Evolutionary conservation across 2,797 vertebrate species (phyloP), one percentile per base, ranked within the genome.

Genomic region (Taenioides sp.): DNA sequence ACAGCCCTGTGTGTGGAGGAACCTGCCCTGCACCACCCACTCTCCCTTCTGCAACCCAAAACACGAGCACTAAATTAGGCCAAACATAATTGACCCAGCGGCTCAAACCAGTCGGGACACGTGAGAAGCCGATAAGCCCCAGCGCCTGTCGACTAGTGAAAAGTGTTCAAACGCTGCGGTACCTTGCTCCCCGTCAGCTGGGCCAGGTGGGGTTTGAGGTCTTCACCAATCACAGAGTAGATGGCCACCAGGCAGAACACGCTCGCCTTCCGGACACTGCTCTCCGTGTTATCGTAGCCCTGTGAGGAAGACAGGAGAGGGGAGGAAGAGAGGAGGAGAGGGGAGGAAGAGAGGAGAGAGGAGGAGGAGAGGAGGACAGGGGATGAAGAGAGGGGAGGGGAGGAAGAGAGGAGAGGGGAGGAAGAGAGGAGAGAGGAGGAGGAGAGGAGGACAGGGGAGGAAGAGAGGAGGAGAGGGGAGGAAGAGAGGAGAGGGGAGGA

Each of bases 101-200:
- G 79, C 22, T 50, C 10, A 70, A 83, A 77, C 79, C 69, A 22
- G 79, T 70, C 69, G 10, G 47, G 72, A 76, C 77, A 74, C 82
- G 71, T 80, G 73, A 73, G 74, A 76, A 83, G 63, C 65, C 1
- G 75, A 88, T 87, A 85, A 88, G 80, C 37, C 20, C 54, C 31
- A 4, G 34, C 75, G 7, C 80, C 88, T 89, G 28, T 43, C 11
- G 10, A 37, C 40, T 11, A 3, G 52, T 74, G 66, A 52, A 57
- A 37, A 64, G 50, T 60, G 71, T 70, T 43, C 61, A 49, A 20
- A 65, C 0, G 17, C 18, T 6, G 58, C 57, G 0, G 31, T 94
- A 99, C 98, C 97, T 99, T 99, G 93, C 98, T 99, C 88, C 98
- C 98, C 0, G 98, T 98, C 80, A 99, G 97, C 85, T 97, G 97